These are phyloP conservation scores for Mactra quadrangularis DNA, from an alignment of 1,140 invertebrate species.

Conservation along the genomic window DNA sequence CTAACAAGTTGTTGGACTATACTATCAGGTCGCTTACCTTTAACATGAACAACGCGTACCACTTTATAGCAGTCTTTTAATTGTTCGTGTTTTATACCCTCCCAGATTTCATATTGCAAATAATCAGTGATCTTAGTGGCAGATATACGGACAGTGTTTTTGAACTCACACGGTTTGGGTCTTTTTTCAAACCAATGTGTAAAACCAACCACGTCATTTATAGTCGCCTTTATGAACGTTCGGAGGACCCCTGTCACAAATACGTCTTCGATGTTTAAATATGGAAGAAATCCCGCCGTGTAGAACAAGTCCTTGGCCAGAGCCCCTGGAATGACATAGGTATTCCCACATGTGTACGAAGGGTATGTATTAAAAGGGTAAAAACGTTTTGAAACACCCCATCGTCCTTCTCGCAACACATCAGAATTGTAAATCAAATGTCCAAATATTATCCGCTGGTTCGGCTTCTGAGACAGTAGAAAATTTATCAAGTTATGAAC, in stretches of 20 bases:
- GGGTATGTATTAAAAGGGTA: constrained; percentile 34
- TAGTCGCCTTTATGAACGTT: background rate
- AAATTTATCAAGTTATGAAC: constrained; percentile 43
- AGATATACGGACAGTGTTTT: constrained; percentile 33
- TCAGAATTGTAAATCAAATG: constrained; percentile 15
- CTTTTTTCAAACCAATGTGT: constrained; percentile 56
- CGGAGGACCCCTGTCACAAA: constrained; percentile 50
- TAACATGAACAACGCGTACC: background rate
- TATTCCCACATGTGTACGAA: constrained; percentile 46
- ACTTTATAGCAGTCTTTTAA: constrained; percentile 33
- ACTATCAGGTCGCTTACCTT: constrained; percentile 1
- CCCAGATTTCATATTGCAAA: constrained; percentile 33
- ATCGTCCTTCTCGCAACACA: constrained; percentile 46
- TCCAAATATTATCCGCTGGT: constrained; percentile 33
- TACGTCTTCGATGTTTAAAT: constrained; percentile 56
- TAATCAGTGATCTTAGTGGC: constrained; percentile 39
- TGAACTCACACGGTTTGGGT: constrained; percentile 49
- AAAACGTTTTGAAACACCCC: constrained; percentile 23
- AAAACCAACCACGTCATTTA: constrained; percentile 34
- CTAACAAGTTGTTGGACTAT: background rate
- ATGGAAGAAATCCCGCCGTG: constrained; percentile 45
- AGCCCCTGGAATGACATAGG: constrained; percentile 42
- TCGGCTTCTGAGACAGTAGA: constrained; percentile 8
- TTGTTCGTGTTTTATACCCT: constrained; percentile 23
- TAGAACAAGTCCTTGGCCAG: constrained; percentile 27